phyloP scores from a whole-genome alignment of 1,140 invertebrate genomes.

The Drosophila tsacasi region DNA sequence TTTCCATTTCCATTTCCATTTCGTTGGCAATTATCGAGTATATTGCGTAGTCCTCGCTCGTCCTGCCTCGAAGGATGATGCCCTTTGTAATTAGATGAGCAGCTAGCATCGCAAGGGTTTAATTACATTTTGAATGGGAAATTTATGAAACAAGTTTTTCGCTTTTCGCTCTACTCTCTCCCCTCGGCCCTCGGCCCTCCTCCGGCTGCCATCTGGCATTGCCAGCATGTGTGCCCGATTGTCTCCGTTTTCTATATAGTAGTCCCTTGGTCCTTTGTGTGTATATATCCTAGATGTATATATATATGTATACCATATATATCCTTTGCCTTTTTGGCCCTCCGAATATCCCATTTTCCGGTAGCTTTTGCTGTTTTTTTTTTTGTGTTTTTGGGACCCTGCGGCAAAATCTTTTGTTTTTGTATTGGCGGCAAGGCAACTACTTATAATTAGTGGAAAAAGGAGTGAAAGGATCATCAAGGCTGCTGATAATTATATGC shows the following conservation, averaged over 20 bases:
- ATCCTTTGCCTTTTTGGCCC: neutral
- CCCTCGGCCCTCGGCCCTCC: no score
- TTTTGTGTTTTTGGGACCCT: neutral
- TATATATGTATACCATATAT: neutral
- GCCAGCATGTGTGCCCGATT: conserved; percentile 66
- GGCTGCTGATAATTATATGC: conserved; percentile 2
- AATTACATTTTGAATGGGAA: conserved; percentile 83
- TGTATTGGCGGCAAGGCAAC: neutral
- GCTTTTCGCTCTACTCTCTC: conserved; percentile 30
- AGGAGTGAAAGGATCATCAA: neutral
- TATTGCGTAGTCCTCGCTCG: conserved; percentile 49
- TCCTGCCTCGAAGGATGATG: conserved; percentile 43
- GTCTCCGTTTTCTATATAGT: conserved; percentile 27
- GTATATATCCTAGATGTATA: neutral
- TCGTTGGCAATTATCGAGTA: conserved; percentile 80
- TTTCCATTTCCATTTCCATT: conserved; percentile 7
- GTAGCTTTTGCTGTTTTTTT: neutral
- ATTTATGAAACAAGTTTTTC: conserved; percentile 83
- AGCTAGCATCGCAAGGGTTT: conserved; percentile 71
- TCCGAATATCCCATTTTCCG: neutral
- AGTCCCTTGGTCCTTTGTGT: conserved; percentile 1
- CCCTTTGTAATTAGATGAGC: conserved; percentile 80
- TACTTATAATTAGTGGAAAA: conserved; percentile 28
- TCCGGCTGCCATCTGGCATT: conserved; percentile 38
- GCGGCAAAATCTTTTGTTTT: conserved; percentile 21